Evolutionary conservation across 2,797 vertebrate species (phyloP).

Genomic region (Phoebastria nigripes): DNA sequence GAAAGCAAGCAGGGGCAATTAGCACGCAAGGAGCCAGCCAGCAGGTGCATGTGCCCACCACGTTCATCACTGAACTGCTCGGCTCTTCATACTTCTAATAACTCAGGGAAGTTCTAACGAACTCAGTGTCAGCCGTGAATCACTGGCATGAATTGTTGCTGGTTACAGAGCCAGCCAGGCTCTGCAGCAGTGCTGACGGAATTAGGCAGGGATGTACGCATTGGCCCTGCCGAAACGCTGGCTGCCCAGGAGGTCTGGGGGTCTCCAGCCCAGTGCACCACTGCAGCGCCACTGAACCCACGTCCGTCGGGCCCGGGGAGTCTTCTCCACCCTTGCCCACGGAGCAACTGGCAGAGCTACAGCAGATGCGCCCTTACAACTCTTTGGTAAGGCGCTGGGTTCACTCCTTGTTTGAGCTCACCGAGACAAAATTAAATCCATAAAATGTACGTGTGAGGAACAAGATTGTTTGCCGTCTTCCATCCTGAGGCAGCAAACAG

Average conservation of each 20-base stretch:
- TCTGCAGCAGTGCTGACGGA: rapidly evolving
- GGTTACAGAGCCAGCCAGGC: neutral
- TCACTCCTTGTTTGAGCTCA: neutral
- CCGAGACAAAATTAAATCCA: neutral
- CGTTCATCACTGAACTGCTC: neutral
- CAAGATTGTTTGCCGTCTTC: neutral
- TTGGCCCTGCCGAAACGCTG: neutral
- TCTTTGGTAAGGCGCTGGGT: neutral
- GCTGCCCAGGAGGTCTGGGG: neutral
- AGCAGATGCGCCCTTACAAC: rapidly evolving
- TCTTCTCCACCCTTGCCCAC: neutral
- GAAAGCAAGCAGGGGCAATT: neutral
- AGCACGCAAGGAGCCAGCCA: neutral
- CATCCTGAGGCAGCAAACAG: neutral
- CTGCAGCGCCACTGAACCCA: neutral
- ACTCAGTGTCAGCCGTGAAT: neutral
- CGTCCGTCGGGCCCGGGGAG: rapidly evolving
- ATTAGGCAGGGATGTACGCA: rapidly evolving
- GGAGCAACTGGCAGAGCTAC: neutral
- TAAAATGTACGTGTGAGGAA: neutral
- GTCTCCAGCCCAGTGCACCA: neutral
- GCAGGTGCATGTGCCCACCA: neutral
- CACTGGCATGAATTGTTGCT: rapidly evolving
- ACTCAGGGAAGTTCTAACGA: neutral
- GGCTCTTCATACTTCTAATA: neutral